Evolutionary conservation across 2,888 invertebrate genomes (phyloP), one percentile per base, ranked within the genome.

Genomic region (Bombyx huttoni): DNA sequence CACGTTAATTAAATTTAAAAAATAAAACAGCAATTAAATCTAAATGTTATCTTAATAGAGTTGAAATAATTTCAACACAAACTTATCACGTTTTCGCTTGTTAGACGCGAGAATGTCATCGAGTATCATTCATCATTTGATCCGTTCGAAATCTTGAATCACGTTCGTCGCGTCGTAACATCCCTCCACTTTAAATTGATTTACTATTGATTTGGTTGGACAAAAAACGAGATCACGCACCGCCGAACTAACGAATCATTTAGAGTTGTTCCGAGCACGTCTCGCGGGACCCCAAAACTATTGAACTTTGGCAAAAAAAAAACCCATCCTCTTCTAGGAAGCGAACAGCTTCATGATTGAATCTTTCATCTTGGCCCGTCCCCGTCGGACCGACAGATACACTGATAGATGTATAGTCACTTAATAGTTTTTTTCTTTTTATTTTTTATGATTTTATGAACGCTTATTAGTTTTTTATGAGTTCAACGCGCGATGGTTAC

Each of bases 271-370:
- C 49, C 49, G 34, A 13, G 12, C 49, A 33, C 10, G 10, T 48
- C 49, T 13, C 40, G 33, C 58, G 65, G 70, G 61, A 65, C 76
- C 73, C 83, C 65, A 74, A 76, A 77, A 75, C 67, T 67, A 68
- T 71, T 64, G 70, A 70, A 67, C 67, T 68, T 61, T 62, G 64
- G 64, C 62, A 70, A 70, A 74, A 76, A 70, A 74, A 76, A 80
- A 77, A 71, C 64, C 40, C 60, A 56, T 64, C 64, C 64, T 58
- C 69, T 84, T 85, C 82, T 80, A 71, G 71, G 83, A 85, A 86
- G 71, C 78, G 69, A 55, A 60, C 58, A 63, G 68, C 66, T 57
- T 71, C 77, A 78, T 83, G 84, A 83, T 83, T 82, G 81, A 82
- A 82, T 81, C 78, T 81, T 78, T 77, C 79, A 76, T 81, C 77